These are phyloP conservation scores for Leucophenga maculata DNA, from an alignment of 2,888 invertebrate species.

Conservation along the genomic window DNA sequence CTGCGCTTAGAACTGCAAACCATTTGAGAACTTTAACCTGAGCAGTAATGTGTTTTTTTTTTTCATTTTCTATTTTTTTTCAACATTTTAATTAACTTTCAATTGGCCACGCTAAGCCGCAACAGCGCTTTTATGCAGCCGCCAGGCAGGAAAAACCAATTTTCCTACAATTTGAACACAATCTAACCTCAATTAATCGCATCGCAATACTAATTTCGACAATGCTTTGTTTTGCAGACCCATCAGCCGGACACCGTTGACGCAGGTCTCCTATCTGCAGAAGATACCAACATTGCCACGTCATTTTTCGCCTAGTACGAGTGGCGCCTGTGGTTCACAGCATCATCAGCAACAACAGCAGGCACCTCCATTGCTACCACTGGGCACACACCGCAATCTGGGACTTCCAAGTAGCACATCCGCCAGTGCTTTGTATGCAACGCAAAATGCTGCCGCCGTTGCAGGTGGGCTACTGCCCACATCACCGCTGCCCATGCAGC, in stretches of 20 bases:
- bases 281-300: conserved; percentile 70
- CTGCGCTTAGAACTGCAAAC: background rate
- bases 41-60: conserved; percentile 24
- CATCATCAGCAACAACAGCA: conserved; percentile 4
- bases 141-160: conserved; percentile 29
- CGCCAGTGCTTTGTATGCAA: conserved; percentile 65
- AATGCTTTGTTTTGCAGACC: conserved; percentile 57
- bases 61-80: conserved; percentile 9
- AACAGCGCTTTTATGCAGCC: conserved; percentile 3
- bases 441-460: conserved; percentile 45
- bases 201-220: conserved; percentile 36
- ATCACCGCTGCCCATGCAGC: conserved; percentile 69
- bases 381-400: conserved; percentile 40
- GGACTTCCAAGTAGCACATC: conserved; percentile 69
- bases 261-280: conserved; percentile 70
- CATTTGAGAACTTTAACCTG: conserved; percentile 46
- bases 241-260: conserved; percentile 70
- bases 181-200: conserved; percentile 50
- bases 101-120: conserved; percentile 55
- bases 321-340: conserved; percentile 34
- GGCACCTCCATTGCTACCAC: conserved; percentile 33
- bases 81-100: conserved; percentile 64
- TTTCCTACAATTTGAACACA: conserved; percentile 16
- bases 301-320: conserved; percentile 66
- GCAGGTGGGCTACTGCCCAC: conserved; percentile 61